Base-by-base conservation (phyloP, 2,113 vertebrate species). In the Pluvianellus socialis region DNA sequence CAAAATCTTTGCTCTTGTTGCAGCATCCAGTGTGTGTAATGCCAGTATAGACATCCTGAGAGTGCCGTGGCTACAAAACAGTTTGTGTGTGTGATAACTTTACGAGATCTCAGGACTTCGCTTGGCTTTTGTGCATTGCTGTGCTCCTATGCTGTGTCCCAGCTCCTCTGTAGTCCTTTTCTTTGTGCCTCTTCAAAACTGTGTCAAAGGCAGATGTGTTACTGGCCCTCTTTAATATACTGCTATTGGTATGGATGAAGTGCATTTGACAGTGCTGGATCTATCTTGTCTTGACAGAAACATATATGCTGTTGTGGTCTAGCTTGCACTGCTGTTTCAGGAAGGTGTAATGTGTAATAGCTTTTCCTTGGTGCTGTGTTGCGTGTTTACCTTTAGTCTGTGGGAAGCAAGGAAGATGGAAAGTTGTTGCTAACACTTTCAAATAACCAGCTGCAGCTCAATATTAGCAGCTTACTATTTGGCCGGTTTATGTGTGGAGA, bases 61-160 rank as follows among this genome's bases (percentile, higher is more conserved):
- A 45, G 45, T 67, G 24, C n/a, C 21, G 7, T 14, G 42, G 6
- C 40, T 75, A 40, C n/a, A 61, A 74, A 61, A 47, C 26, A 42
- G 40, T 24, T 47, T 55, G 19, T 45, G 7, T 47, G 13, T 47
- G 12, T 63, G 35, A 24, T 70, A 77, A 58, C 50, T 83, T 71
- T 1, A 27, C 50, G 22, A 52, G 23, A 45, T 26, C 11, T 30
- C 38, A 23, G 71, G 52, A 40, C 33, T 77, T 44, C 20, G 9
- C 14, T 20, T 27, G 30, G 26, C 14, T 63, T 71, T 33, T 33
- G 15, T 89, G n/a, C 26, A 5, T 83, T 16, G 10, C 27, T 3
- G 3, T 26, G 13, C 44, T 61, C 8, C 47, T 66, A 35, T 3
- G 12, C 23, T 52, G 7, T 2, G 1, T 72, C 33, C 27, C 0